A percentile compares a stretch with the other conserved stretches of the same genome.
phyloP scores from a whole-genome alignment of 2,113 vertebrate species.

The Athene noctua region DNA sequence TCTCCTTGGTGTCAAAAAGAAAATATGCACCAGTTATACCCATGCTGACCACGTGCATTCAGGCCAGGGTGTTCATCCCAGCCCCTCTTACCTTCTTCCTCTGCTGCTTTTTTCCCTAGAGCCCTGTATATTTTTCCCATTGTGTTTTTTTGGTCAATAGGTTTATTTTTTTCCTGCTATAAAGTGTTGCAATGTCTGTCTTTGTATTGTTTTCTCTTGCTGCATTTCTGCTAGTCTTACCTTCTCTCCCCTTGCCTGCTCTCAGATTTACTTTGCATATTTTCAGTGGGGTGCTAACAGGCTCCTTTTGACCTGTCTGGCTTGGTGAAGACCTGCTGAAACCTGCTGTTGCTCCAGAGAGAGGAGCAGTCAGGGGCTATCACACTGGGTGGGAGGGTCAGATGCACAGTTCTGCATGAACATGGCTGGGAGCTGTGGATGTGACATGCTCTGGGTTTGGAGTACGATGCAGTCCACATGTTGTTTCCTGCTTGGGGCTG shows the following conservation, averaged over 20 bases:
- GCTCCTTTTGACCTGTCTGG: conserved; percentile 7
- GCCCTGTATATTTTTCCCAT: neutral
- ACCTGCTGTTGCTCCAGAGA: neutral
- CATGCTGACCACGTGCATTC: neutral
- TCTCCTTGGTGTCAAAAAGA: neutral
- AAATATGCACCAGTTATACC: neutral
- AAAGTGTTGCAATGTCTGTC: neutral
- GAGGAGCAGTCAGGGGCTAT: neutral
- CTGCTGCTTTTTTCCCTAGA: neutral
- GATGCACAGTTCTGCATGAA: neutral
- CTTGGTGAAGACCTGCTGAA: neutral
- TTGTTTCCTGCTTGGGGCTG: neutral
- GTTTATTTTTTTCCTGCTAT: neutral
- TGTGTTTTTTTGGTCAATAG: neutral
- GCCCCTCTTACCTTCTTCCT: neutral
- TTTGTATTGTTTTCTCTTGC: neutral
- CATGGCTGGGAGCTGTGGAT: neutral
- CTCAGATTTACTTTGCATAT: neutral
- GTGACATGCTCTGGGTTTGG: neutral
- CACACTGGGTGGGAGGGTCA: neutral
- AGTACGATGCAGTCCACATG: neutral
- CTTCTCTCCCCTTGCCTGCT: neutral
- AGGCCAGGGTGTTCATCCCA: neutral
- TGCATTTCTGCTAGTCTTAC: neutral
- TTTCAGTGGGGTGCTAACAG: neutral